Evolutionary conservation across 2,888 invertebrate species (phyloP), one percentile per base, ranked within the genome.

Genomic region (Macrostomum cliftonense): DNA sequence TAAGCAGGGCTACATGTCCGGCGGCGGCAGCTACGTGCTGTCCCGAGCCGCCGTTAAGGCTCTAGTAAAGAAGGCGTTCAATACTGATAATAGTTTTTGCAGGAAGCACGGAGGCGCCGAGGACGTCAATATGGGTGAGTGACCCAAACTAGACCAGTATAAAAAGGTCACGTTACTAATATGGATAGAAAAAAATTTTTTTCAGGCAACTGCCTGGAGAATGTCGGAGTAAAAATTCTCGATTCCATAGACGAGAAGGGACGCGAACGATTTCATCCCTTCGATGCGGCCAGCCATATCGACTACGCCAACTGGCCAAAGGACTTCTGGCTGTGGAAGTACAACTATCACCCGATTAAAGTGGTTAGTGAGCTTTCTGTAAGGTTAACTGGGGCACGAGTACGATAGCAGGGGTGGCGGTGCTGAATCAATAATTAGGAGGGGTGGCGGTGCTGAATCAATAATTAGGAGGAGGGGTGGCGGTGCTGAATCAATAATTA

Each of bases 201-300:
- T 43, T 4, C 39, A 47, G 47, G 47, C 38, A 51, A 43, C n/a
- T 56, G 57, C 42, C 39, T 57, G 12, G 45, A 44, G 37, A 36
- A 43, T 50, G 77, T 88, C 1, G 80, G 82, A 0, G 88, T 93
- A 0, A 74, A 74, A 46, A 86, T 86, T 1, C 83, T 83, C 58
- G 89, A 88, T 65, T 79, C 83, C 0, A 74, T 87, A 2, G 91
- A 91, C 70, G 73, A 78, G 0, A 68, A 78, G 21, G 80, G 83
- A 0, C 77, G 87, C n/a, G 83, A 84, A 0, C 74, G 89, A n/a
- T 91, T 91, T 71, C 82, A 89, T 67, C 87, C 89, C 0, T 85
- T 91, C 70, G 79, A 82, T 2, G 89, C 91, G 0, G 82, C 83
- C 57, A 80, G 82, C 63, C 86, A 88, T 66, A 71, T 91, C 43